Evolutionary conservation across 2,113 vertebrate genomes (phyloP), one percentile per base, ranked within the genome.

Genomic region (Nannobrachium achirus): DNA sequence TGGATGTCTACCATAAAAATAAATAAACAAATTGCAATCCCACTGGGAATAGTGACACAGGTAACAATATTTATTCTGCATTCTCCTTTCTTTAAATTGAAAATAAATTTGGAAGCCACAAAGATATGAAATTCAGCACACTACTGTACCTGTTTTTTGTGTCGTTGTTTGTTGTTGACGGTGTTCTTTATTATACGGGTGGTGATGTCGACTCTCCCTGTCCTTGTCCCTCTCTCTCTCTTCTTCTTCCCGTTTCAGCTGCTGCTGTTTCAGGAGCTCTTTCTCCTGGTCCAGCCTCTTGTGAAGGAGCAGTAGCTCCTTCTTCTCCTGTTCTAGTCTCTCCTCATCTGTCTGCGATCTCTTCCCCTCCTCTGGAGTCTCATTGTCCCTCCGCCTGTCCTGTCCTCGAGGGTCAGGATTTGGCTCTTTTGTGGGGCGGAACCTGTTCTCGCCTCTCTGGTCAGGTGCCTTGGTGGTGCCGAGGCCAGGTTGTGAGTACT

Each of bases 241-340:
- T 11, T 89, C 78, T 4, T 87, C 81, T 15, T 88, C 79, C 51
- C 40, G 69, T 49, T 79, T 89, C 18, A 73, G 69, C 51, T 91
- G 89, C 73, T 88, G 87, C 58, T 76, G 72, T 53, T 81, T 87
- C 56, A 90, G 56, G 1, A 80, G 55, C 68, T 90, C 86, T 78
- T 92, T 92, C 76, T 93, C 89, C 66, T 92, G 81, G 45, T 92
- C 89, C 46, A 92, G 64, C 70, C 78, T 88, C 74, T 77, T 89
- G 74, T 92, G 91, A 1, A 90, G 86, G 55, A 85, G 80, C 0
- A 89, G 74, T 25, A 90, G 84, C 66, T 92, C 91, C 18, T 80
- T 86, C 53, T 66, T 81, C 71, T 92, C 87, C 67, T 89, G 81
- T 67, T 89, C 85, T 52, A 86, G 51, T 59, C 64, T 81, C 50